Conservation (phyloP, 1,140 invertebrate genomes). For the Panonychus citri region DNA sequence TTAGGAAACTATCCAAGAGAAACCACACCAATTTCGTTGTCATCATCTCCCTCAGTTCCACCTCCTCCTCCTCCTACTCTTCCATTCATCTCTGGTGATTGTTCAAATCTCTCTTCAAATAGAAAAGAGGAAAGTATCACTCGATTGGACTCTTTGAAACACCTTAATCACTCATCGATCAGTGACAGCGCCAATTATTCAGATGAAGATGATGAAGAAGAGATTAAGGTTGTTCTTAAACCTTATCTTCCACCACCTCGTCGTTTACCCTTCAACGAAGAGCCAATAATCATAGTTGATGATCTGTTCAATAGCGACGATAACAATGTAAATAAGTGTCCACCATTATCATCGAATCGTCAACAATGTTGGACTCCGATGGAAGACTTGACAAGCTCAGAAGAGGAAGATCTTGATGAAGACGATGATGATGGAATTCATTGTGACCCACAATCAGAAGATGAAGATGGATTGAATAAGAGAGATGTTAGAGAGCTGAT, state of each 20-base stretch:
- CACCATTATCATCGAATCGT: background rate
- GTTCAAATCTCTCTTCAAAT: background rate
- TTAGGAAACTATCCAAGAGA: background rate
- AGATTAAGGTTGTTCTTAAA: constrained; percentile 3
- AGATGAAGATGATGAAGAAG: constrained; percentile 7
- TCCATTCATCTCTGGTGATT: too few species aligned
- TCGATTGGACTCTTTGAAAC: background rate
- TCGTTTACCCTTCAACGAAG: background rate
- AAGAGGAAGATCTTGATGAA: background rate
- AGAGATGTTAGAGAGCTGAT: background rate
- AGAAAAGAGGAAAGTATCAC: background rate
- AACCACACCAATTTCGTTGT: background rate
- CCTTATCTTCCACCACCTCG: constrained; percentile 3
- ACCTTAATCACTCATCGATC: constrained; percentile 41
- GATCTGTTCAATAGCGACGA: background rate
- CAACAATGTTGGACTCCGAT: constrained; percentile 6
- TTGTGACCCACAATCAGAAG: background rate
- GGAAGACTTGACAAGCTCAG: background rate
- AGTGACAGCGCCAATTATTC: constrained; percentile 8
- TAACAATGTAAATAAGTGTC: background rate
- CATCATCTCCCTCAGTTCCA: background rate
- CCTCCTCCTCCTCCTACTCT: background rate
- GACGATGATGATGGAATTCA: constrained; percentile 1
- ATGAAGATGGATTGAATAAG: background rate
- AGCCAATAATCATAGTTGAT: background rate